phyloP scores from a whole-genome alignment of 2,113 vertebrate genomes.

The Narcine bancroftii region DNA sequence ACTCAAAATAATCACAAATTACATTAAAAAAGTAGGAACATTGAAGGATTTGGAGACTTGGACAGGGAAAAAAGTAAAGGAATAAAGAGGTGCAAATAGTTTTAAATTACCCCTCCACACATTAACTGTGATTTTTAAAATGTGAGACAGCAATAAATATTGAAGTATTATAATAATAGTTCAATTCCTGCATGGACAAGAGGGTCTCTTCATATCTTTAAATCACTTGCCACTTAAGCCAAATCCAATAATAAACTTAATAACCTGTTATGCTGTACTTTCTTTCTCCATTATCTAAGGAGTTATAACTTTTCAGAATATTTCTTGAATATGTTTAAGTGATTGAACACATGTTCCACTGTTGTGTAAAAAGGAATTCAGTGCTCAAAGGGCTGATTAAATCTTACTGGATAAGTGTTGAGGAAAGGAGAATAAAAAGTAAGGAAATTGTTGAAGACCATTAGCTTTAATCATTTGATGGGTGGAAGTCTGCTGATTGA shows the following conservation, averaged over 20 bases:
- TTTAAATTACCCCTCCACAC: background rate
- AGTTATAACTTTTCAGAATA: conserved; percentile 17
- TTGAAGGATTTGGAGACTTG: background rate
- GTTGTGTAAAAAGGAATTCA: conserved; percentile 17
- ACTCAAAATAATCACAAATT: background rate
- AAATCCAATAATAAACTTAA: conserved; percentile 10
- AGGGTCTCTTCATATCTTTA: background rate
- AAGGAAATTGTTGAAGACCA: conserved; percentile 28
- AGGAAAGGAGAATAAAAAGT: conserved; percentile 30
- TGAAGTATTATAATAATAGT: conserved; percentile 13
- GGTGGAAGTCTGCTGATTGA: background rate
- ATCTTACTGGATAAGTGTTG: conserved; percentile 33
- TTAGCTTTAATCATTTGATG: conserved; percentile 30
- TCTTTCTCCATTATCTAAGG: conserved; percentile 26
- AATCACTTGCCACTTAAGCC: conserved; percentile 11
- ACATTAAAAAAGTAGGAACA: background rate
- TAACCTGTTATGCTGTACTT: conserved; percentile 15
- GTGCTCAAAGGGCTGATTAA: conserved; percentile 36
- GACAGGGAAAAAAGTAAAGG: background rate
- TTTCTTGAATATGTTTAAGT: conserved; percentile 17
- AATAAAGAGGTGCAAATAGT: conserved; percentile 18
- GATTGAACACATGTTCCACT: conserved; percentile 20
- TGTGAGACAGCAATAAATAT: background rate
- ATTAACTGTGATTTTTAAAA: background rate
- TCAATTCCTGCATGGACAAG: background rate